phyloP scores from a whole-genome alignment of 2,797 vertebrate species.

The Paguma larvata region DNA sequence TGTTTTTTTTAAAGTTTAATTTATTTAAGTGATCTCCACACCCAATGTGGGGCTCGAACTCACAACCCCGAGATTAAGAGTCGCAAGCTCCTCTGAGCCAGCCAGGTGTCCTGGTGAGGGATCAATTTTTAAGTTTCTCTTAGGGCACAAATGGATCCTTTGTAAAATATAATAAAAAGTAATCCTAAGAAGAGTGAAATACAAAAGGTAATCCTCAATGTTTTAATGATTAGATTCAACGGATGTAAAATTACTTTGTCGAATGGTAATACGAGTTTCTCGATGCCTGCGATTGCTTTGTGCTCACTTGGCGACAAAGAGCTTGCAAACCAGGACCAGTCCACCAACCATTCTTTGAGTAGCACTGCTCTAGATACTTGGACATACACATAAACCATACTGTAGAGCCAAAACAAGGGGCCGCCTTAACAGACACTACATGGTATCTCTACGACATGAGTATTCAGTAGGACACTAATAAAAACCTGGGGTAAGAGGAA shows the following conservation, averaged over 20 bases:
- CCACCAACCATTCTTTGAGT: neutral
- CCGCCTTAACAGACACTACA: neutral
- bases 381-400: neutral
- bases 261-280: neutral
- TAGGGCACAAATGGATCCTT: conserved; percentile 24
- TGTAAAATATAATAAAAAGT: conserved; percentile 40
- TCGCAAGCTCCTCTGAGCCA: neutral
- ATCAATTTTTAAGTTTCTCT: neutral
- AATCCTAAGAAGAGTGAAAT: conserved; percentile 51
- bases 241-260: conserved; percentile 38
- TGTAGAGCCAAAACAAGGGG: neutral
- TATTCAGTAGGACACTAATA: conserved; percentile 4
- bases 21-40: neutral
- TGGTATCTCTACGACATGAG: neutral
- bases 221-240: conserved; percentile 19
- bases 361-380: neutral
- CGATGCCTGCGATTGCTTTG: neutral
- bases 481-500: conserved; percentile 29
- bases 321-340: neutral
- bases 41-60: neutral
- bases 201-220: conserved; percentile 17
- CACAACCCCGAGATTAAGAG: neutral
- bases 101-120: neutral
- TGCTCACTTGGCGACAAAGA: neutral
- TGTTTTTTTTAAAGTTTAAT: neutral